Evolutionary conservation across 2,888 invertebrate genomes (phyloP).

Genomic region (Eurytoma californica): DNA sequence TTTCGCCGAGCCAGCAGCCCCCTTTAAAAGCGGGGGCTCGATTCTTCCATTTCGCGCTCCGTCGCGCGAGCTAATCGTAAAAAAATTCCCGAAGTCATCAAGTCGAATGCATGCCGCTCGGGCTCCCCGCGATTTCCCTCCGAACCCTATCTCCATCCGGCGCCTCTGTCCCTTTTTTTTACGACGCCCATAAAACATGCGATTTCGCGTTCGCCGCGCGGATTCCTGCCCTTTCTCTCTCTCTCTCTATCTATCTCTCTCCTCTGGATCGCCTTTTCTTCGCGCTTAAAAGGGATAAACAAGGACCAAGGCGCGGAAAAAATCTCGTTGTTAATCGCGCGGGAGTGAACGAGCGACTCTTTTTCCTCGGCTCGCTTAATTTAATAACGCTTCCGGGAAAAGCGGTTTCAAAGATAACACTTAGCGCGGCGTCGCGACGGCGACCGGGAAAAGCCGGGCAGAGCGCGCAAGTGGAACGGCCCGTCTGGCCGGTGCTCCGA

Average conservation of each 20-base stretch:
- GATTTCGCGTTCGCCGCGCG: slow-evolving; percentile 5
- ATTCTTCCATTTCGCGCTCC: slow-evolving; percentile 27
- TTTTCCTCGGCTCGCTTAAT: slow-evolving; percentile 66
- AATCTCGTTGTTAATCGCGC: too few relatives aligned
- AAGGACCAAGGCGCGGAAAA: too few relatives aligned
- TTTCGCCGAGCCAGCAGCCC: not conserved
- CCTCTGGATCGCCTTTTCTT: not conserved
- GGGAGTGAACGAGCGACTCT: not conserved
- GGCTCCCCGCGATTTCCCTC: not conserved
- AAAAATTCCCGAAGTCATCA: slow-evolving; percentile 61
- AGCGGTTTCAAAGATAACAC: slow-evolving; percentile 70
- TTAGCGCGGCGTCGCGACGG: slow-evolving; percentile 58
- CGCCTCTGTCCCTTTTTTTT: slow-evolving; percentile 23
- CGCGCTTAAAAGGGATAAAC: too few relatives aligned
- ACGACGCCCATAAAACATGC: slow-evolving; percentile 37
- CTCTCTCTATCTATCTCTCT: too few relatives aligned
- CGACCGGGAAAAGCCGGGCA: slow-evolving; percentile 18
- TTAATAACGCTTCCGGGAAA: slow-evolving; percentile 68
- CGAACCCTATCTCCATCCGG: not conserved
- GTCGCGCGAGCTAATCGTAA: slow-evolving; percentile 33
- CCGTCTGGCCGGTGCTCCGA: slow-evolving; percentile 28
- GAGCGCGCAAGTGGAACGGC: slow-evolving; percentile 42
- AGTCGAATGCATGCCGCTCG: slow-evolving; percentile 55
- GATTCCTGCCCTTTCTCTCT: too few relatives aligned
- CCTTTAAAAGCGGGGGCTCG: slow-evolving; percentile 5